Percentiles rank a stretch among this genome's conserved stretches.
Evolutionary conservation across 2,113 vertebrate species (phyloP).

Genomic region (Gasterosteus nipponicus): DNA sequence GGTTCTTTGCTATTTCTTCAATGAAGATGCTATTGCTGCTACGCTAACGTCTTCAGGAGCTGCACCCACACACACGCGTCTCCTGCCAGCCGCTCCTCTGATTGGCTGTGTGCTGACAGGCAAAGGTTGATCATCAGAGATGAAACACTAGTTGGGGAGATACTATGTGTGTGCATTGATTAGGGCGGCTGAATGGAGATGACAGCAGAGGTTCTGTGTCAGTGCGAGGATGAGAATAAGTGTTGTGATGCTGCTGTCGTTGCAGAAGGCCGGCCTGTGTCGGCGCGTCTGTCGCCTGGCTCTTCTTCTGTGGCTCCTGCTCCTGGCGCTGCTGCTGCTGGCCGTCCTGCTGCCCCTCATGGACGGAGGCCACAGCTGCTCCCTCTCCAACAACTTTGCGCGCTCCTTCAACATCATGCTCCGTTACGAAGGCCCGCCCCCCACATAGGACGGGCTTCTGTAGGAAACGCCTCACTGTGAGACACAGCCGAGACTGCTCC

Average conservation of each 20-base stretch:
- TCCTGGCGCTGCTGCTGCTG: constrained; percentile 88
- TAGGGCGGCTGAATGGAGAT: neutral
- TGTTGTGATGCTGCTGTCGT: constrained; percentile 4
- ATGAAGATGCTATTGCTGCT: too few relatives aligned
- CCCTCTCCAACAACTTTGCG: constrained; percentile 91
- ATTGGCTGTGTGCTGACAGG: neutral
- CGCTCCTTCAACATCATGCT: constrained; percentile 93
- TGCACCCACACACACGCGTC: too few relatives aligned
- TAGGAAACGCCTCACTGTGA: neutral
- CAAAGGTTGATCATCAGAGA: neutral
- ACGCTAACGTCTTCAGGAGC: too few relatives aligned
- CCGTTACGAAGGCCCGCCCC: constrained; percentile 87
- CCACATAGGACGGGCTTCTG: constrained; percentile 81
- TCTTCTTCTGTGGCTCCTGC: constrained; percentile 86
- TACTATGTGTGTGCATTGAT: too few relatives aligned
- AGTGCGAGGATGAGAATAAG: neutral
- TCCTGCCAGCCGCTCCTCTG: neutral
- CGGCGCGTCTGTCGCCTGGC: constrained; percentile 85
- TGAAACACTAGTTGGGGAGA: too few relatives aligned
- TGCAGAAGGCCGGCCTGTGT: constrained; percentile 63
- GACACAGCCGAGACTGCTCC: neutral
- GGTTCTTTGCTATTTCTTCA: too few relatives aligned
- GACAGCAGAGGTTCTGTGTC: neutral
- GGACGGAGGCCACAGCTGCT: constrained; percentile 86
- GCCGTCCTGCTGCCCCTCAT: constrained; percentile 88